These are phyloP conservation scores for Phocides pigmalion DNA, from an alignment of 1,140 invertebrate species.

Conservation along the genomic window DNA sequence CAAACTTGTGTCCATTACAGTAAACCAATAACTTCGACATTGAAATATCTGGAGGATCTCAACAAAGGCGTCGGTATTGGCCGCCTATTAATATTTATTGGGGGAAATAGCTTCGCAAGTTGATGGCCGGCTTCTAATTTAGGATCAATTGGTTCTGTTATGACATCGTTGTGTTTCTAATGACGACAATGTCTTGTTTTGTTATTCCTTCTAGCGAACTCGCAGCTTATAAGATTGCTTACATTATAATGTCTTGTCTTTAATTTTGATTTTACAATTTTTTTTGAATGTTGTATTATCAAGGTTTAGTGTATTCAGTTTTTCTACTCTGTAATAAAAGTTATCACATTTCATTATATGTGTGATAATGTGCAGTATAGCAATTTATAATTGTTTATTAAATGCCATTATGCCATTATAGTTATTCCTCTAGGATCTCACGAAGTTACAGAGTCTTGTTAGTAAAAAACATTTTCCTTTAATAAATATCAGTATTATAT, in stretches of 20 bases:
- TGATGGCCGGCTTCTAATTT: constrained; percentile 48
- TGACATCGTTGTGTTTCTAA: constrained; percentile 10
- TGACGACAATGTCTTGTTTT: not conserved
- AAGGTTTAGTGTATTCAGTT: no score
- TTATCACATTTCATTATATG: no score
- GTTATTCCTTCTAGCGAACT: not conserved
- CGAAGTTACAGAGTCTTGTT: no score
- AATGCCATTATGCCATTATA: no score
- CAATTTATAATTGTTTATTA: no score
- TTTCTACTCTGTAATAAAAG: no score
- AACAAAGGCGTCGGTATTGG: constrained; percentile 53
- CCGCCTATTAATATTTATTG: constrained; percentile 62
- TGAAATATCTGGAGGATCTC: constrained; percentile 39
- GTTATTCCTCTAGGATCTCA: no score
- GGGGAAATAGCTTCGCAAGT: constrained; percentile 49
- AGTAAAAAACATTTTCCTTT: no score
- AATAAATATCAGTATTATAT: no score
- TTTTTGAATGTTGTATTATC: not conserved
- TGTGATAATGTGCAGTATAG: no score
- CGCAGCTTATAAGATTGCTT: no score
- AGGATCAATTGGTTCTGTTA: constrained; percentile 45
- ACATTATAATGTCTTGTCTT: no score
- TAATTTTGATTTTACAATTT: not conserved
- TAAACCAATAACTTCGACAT: constrained; percentile 31
- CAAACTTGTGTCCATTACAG: constrained; percentile 36